Evolutionary conservation across 2,888 invertebrate species (phyloP).

Genomic region (Branchipolynoe longqiensis): DNA sequence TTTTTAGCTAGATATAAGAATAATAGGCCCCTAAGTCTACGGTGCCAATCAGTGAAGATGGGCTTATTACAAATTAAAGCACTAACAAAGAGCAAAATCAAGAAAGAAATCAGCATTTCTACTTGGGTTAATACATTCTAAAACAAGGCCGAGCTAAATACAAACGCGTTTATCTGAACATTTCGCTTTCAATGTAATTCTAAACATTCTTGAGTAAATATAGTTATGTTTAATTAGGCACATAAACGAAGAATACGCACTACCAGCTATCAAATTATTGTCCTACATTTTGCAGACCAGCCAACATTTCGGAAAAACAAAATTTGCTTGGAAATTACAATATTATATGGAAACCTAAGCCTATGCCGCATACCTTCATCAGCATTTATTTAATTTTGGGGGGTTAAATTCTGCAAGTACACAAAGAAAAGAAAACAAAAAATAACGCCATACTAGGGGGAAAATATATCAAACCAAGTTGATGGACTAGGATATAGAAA

Average conservation of each 20-base stretch:
- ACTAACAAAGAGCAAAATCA: background rate
- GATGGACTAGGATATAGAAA: too few relatives aligned
- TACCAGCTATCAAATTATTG: background rate
- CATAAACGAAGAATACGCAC: background rate
- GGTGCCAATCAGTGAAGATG: background rate
- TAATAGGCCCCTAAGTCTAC: background rate
- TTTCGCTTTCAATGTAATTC: background rate
- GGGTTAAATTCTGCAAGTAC: too few relatives aligned
- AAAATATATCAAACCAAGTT: too few relatives aligned
- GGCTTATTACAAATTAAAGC: background rate
- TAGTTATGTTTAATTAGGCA: background rate
- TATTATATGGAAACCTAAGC: background rate
- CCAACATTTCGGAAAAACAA: background rate
- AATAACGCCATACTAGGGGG: too few relatives aligned
- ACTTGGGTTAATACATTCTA: background rate
- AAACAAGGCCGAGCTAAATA: background rate
- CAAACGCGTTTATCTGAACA: background rate
- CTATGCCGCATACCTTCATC: too few relatives aligned
- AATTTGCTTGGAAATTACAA: background rate
- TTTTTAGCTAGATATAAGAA: background rate
- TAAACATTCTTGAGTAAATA: slow-evolving; percentile 17
- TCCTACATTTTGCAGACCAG: background rate
- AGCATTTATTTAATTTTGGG: background rate
- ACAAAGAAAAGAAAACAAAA: too few relatives aligned
- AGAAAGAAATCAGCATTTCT: background rate